Evolutionary conservation across 2,888 invertebrate genomes (phyloP).

Genomic region (Nomada lathburiana): DNA sequence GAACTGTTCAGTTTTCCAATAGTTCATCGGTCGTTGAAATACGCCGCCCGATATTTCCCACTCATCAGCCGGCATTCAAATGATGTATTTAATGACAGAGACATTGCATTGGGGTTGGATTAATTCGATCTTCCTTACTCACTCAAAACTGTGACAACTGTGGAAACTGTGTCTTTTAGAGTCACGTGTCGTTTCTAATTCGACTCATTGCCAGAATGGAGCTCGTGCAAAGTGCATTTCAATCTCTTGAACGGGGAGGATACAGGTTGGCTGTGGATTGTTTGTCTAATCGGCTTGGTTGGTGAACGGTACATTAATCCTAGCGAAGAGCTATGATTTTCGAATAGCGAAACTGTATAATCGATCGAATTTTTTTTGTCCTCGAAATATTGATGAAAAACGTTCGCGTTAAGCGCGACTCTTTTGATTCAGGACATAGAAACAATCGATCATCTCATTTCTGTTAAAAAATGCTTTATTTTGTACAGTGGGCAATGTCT

Average conservation of each 20-base stretch:
- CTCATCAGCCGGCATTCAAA: not conserved
- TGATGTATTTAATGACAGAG: not conserved
- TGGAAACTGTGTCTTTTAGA: not conserved
- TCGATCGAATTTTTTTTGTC: not conserved
- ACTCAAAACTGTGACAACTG: not conserved
- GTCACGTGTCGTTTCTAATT: conserved; percentile 31
- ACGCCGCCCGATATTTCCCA: not conserved
- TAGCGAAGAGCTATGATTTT: not conserved
- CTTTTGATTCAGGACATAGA: too few relatives aligned
- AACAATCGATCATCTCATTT: too few relatives aligned
- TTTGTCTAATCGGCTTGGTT: not conserved
- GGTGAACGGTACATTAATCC: not conserved
- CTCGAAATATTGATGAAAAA: too few relatives aligned
- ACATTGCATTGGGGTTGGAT: not conserved
- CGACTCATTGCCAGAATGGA: conserved; percentile 13
- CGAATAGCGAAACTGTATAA: not conserved
- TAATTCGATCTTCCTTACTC: not conserved
- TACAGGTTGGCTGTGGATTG: not conserved
- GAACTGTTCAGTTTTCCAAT: conserved; percentile 25
- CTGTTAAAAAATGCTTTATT: too few relatives aligned
- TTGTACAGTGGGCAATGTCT: too few relatives aligned
- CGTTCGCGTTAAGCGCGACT: too few relatives aligned
- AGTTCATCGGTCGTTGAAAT: conserved; percentile 11
- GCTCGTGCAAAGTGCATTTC: not conserved
- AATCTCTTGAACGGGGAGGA: not conserved